Base-by-base conservation (phyloP, 2,797 vertebrate species). In the Centroberyx gerrardi region DNA sequence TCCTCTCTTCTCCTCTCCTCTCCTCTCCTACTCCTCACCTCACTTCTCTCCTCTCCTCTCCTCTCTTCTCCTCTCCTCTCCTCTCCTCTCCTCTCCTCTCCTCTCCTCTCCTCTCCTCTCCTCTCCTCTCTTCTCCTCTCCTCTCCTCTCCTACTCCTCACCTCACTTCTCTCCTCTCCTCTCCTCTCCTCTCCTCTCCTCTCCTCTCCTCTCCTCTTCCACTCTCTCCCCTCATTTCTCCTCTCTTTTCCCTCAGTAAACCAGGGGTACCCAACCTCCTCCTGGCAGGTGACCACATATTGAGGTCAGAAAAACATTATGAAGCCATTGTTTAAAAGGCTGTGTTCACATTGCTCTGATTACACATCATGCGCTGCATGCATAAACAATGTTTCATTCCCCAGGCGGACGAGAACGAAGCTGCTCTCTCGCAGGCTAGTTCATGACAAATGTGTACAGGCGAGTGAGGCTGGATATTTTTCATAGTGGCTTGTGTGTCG, bases 361-460 rank as follows among this genome's bases (percentile, higher is more conserved):
- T 54, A 42, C 8, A 59, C n/a, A 56, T 66, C 22, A 54, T 27
- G 62, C 18, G 8, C 31, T 29, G 5, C 8, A 40, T 52, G 3
- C 14, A 48, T 29, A 46, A 42, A 65, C 36, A 70, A 9, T 0
- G 22, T 62, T 70, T 73, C 3, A 51, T 48, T 62, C 8, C 13
- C 8, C 0, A 0, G 22, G 29, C 18, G 48, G 31, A 1, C 2
- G 0, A 51, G 75, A 46, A 44, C 53, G 1, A 62, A 12, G 29
- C 55, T 68, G 18, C 38, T 40, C 38, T 40, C 61, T 54, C 53
- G 36, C 33, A 54, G 18, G 3, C 46, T 22, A 17, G 10, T 14
- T 42, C 29, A 31, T 46, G 22, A 72, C 33, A 61, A 65, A 56
- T 62, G 38, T 49, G 44, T 70, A 56, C 27, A 58, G 29, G 5